Base-by-base conservation (phyloP, 2,888 invertebrate species). In the Rutpela maculata region DNA sequence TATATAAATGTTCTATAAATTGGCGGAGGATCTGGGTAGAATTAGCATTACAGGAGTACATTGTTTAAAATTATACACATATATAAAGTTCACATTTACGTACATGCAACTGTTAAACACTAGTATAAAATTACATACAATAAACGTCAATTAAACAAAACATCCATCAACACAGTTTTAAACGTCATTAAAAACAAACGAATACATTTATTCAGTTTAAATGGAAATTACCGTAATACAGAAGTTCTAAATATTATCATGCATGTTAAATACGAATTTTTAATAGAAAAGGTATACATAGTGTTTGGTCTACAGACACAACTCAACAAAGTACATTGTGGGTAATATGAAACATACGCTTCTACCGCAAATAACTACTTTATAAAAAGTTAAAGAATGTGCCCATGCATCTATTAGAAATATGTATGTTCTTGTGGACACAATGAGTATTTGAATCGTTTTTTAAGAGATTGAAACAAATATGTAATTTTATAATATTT, bases 91-190 rank as follows among this genome's bases (percentile, higher is more conserved):
- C 6, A 6, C 15, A 50, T 50, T 38, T 43, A 50, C n/a, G 0
- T 50, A 31, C 38, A 35, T 57, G 56, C 55, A 74, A 50, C 5
- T 56, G 31, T 35, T 26, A 69, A 69, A 69, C 69, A 35, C 10
- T 15, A 69, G 17, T 10, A 17, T 59, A 57, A 59, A 57, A 35
- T 69, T n/a, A 50, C 15, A 15, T 31, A 18, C 35, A 18, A 69
- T n/a, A 35, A 31, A 31, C 35, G 69, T 69, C 26, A 57, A 69
- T 69, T 69, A n/a, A 17, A 62, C 60, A 68, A 68, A 56, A 68
- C 69, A 69, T 56, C 17, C 55, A 68, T 56, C 17, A 55, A n/a
- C 50, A 56, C 56, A 66, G 26, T 56, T 67, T 55, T 31, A 69
- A 67, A 22, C 17, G 26, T 10, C 69, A 69, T 57, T 68, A 35